These are phyloP conservation scores for Julus scanicus DNA, from an alignment of 2,888 invertebrate species.

Conservation along the genomic window DNA sequence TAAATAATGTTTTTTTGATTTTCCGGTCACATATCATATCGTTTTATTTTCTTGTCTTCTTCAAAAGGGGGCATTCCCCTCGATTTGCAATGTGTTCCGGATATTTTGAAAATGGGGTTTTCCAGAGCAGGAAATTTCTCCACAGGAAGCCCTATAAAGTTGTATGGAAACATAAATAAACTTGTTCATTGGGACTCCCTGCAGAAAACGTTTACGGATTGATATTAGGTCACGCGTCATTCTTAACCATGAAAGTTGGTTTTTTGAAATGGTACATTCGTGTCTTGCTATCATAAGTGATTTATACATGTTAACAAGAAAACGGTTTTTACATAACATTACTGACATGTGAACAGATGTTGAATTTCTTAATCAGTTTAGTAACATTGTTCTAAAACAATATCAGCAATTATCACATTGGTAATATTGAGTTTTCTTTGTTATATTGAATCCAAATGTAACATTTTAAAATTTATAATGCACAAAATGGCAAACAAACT, in stretches of 20 bases:
- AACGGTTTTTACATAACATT: no score
- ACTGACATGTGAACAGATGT: no score
- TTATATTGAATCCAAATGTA: no score
- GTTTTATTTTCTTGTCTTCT: background rate
- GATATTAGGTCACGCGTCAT: background rate
- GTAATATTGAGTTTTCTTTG: no score
- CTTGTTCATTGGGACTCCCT: background rate
- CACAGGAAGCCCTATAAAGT: background rate
- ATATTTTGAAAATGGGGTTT: background rate
- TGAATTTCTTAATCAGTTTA: no score
- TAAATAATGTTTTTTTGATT: background rate
- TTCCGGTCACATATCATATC: background rate
- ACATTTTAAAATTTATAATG: no score
- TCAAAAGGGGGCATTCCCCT: background rate
- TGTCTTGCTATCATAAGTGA: no score
- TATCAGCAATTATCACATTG: no score
- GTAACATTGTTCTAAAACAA: no score
- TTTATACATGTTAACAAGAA: no score
- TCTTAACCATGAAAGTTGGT: background rate
- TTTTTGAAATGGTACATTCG: no score
- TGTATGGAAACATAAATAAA: background rate
- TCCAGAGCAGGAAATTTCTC: background rate
- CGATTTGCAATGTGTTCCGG: background rate
- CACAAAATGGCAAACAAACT: no score
- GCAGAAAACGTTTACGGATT: background rate